phyloP scores from a whole-genome alignment of 2,888 invertebrate genomes.

The Doris montereyensis region DNA sequence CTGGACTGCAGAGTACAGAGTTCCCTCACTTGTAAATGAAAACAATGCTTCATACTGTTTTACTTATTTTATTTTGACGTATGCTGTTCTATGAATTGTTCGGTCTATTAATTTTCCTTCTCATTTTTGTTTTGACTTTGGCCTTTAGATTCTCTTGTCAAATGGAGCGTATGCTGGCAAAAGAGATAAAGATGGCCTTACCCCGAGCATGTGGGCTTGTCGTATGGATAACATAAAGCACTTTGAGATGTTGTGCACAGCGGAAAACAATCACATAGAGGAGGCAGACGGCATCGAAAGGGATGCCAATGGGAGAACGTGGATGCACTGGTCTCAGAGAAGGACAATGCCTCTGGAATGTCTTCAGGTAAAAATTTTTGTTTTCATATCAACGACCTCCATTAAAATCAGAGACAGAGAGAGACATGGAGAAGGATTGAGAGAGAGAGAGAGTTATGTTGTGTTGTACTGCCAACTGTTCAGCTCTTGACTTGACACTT shows the following conservation, averaged over 20 bases:
- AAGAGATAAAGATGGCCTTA: constrained; percentile 70
- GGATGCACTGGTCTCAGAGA: constrained; percentile 72
- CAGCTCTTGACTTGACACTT: too few species aligned
- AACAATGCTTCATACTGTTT: too few species aligned
- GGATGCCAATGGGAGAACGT: constrained; percentile 68
- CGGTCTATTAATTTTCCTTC: too few species aligned
- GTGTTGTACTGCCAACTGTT: too few species aligned
- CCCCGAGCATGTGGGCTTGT: constrained; percentile 73
- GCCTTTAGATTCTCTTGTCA: constrained; percentile 67
- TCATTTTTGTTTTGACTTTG: too few species aligned
- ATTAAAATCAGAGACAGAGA: too few species aligned
- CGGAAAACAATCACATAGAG: constrained; percentile 56
- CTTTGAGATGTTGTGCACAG: constrained; percentile 64
- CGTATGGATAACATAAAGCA: constrained; percentile 71
- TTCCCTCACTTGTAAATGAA: too few species aligned
- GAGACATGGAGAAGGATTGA: too few species aligned
- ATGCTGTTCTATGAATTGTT: too few species aligned
- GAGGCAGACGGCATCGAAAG: constrained; percentile 67
- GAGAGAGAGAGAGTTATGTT: too few species aligned
- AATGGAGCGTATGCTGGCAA: constrained; percentile 61
- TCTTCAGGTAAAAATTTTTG: constrained; percentile 61
- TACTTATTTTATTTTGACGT: too few species aligned
- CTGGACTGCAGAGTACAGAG: too few species aligned
- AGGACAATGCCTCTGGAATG: constrained; percentile 71
- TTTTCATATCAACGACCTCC: background rate